phyloP scores from a whole-genome alignment of 2,888 invertebrate species.

The Lasioglossum leucozonium region DNA sequence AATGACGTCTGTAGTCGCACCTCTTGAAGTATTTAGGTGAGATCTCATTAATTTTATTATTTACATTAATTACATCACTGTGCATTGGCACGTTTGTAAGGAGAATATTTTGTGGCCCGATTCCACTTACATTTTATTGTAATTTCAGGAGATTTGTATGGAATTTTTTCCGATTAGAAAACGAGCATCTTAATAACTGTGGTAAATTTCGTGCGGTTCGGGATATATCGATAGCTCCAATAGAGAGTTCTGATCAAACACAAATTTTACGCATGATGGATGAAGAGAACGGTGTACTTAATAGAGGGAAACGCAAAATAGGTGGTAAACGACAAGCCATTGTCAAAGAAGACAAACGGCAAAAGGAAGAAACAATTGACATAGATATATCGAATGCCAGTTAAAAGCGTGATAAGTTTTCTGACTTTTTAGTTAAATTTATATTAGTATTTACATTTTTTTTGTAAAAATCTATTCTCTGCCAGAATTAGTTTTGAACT shows the following conservation, averaged over 20 bases:
- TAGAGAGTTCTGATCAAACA: constrained; percentile 96
- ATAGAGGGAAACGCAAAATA: constrained; percentile 87
- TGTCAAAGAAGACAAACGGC: constrained; percentile 84
- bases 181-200: constrained; percentile 99
- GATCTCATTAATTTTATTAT: constrained; percentile 3
- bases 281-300: constrained; percentile 94
- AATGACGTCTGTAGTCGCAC: constrained; percentile 93
- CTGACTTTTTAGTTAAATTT: constrained; percentile 11
- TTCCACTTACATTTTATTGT: neutral
- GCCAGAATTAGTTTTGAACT: constrained; percentile 3
- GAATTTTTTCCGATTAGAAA: constrained; percentile 99
- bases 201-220: constrained; percentile 99
- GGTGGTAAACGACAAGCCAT: constrained; percentile 82
- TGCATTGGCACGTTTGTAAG: neutral
- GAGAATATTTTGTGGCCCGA: neutral
- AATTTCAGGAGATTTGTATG: constrained; percentile 94
- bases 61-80: neutral
- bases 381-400: constrained; percentile 82
- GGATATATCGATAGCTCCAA: constrained; percentile 97
- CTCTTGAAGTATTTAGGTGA: constrained; percentile 95
- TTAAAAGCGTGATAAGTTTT: constrained; percentile 67
- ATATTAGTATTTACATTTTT: neutral
- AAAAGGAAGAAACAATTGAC: constrained; percentile 83
- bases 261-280: constrained; percentile 98
- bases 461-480: constrained; percentile 10